Evolutionary conservation across 2,888 invertebrate genomes (phyloP), one percentile per base, ranked within the genome.

Genomic region (Colletes collaris): DNA sequence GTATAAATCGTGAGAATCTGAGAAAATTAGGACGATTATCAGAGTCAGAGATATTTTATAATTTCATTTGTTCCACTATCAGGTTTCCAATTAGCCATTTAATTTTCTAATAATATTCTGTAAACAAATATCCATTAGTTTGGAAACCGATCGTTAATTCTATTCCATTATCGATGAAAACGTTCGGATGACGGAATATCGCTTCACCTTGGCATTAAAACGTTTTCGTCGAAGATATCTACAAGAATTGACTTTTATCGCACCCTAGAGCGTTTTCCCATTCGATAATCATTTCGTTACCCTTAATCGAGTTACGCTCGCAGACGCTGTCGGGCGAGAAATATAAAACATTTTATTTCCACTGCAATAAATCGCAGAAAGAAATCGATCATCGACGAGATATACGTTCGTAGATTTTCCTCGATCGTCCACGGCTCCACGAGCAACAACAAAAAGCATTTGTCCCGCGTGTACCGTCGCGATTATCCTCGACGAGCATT

Each of bases 321-420:
- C 59, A 50, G 50, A 49, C 58, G 19, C 53, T 70, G 52, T 37
- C 50, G n/a, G 44, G 7, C 44, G 49, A 27, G 16, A 2, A 46
- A 16, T 53, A 53, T 75, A 75, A 78, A 69, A 65, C 11, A 11
- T 65, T 77, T 64, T 69, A 78, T 69, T 76, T 16, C 63, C 4
- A 0, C 13, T 44, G 64, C 50, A 27, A 62, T 76, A 66, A 76
- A 65, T 6, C 13, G 27, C 16, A n/a, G 7, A 37, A 50, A 62
- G n/a, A 19, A 75, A 60, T 27, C 49, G 44, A 44, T 46, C 16
- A 11, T 44, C 67, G 58, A 52, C 66, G 63, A 60, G 49, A 71
- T 60, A 52, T 44, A 62, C 52, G 49, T 52, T 49, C 40, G 53
- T 16, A 10, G 75, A 58, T 27, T 77, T 77, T 75, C 40, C 63